phyloP scores from a whole-genome alignment of 2,113 vertebrate genomes.

The human region DNA sequence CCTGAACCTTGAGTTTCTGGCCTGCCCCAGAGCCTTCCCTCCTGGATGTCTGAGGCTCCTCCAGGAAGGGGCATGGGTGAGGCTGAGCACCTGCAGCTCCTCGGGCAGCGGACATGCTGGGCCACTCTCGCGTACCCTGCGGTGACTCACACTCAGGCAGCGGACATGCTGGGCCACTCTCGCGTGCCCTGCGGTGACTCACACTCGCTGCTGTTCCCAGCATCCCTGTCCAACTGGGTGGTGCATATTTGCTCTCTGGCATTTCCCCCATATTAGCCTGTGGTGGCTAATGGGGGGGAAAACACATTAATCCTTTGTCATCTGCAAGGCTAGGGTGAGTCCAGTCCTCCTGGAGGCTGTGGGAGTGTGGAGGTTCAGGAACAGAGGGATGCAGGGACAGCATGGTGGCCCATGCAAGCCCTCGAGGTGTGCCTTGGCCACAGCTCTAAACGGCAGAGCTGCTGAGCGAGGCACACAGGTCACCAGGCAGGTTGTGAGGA shows the following conservation, averaged over 20 bases:
- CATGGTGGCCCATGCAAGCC: accelerated
- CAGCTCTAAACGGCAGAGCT: not conserved
- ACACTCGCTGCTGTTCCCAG: not conserved
- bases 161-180: accelerated
- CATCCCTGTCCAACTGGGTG: too few species aligned
- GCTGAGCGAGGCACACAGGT: too few species aligned
- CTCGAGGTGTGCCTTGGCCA: accelerated
- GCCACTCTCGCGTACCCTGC: not conserved
- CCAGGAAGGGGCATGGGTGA: accelerated
- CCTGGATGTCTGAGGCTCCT: not conserved
- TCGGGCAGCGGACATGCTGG: accelerated
- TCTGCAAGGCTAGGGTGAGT: not conserved
- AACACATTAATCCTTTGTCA: not conserved
- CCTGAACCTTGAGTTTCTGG: not conserved
- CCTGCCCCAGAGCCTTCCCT: accelerated
- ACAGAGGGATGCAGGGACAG: accelerated
- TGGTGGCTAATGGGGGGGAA: too few species aligned
- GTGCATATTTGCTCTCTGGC: not conserved
- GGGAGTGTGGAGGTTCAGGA: accelerated
- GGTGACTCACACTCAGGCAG: not conserved
- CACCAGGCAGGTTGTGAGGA: not conserved
- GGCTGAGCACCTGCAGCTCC: too few species aligned
- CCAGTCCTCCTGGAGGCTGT: not conserved
- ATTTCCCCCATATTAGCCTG: not conserved
- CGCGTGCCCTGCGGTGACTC: not conserved